These are phyloP conservation scores for Pseudotriccus pelzelni DNA, from an alignment of 2,797 vertebrate genomes.

Conservation along the genomic window DNA sequence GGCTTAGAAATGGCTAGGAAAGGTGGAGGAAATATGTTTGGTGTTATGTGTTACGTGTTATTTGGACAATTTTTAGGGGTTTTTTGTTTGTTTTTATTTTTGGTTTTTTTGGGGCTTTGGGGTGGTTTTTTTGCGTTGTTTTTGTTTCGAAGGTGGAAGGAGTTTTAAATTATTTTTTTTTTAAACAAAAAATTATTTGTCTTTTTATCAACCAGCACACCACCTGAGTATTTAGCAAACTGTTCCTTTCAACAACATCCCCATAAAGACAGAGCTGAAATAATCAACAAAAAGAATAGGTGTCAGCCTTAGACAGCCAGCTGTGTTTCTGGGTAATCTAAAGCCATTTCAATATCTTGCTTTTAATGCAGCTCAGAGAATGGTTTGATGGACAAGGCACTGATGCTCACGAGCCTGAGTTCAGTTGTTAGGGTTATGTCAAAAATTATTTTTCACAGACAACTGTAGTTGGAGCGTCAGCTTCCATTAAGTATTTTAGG, in stretches of 20 bases:
- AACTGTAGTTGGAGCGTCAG: slow-evolving; percentile 21
- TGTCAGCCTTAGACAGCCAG: slow-evolving; percentile 11
- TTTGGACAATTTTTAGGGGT: background rate
- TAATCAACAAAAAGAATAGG: background rate
- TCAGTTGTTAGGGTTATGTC: slow-evolving; percentile 22
- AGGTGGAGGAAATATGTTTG: background rate
- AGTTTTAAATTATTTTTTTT: background rate
- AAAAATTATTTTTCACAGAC: slow-evolving; percentile 41
- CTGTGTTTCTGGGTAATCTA: slow-evolving; percentile 35
- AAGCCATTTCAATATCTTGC: slow-evolving; percentile 44
- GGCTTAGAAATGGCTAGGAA: background rate
- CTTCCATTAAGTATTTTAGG: background rate
- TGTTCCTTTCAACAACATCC: background rate
- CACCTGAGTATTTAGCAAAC: background rate
- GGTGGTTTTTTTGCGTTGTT: background rate
- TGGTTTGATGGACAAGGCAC: slow-evolving; percentile 45
- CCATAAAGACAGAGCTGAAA: background rate
- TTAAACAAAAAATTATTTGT: background rate
- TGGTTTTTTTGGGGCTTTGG: background rate
- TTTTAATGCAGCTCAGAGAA: slow-evolving; percentile 34
- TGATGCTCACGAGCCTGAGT: background rate
- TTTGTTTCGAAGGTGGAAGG: background rate
- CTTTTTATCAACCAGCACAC: background rate
- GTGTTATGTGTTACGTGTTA: background rate
- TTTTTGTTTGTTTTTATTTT: background rate